Conservation (phyloP, 1,140 invertebrate genomes). For the Drepana arcuata region DNA sequence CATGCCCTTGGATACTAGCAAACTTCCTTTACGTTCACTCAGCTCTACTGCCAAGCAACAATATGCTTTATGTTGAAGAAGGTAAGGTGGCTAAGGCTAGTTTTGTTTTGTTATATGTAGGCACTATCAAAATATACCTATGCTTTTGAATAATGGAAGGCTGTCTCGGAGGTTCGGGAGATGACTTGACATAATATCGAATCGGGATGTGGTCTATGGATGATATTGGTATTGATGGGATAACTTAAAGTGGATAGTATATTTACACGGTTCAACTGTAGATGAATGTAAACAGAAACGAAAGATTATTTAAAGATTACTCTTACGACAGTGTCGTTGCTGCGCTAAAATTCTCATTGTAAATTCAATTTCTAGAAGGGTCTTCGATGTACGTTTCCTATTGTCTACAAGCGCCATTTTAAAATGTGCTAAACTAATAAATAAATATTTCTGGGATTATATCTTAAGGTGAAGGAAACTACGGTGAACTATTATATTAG, state of each 20-base stretch:
- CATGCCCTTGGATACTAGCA: constrained; percentile 12
- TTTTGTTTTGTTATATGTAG: constrained; percentile 3
- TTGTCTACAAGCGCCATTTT: no score
- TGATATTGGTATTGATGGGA: constrained; percentile 22
- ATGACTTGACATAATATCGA: constrained; percentile 61
- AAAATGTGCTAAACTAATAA: no score
- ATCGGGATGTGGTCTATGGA: constrained; percentile 27
- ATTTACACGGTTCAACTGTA: no score
- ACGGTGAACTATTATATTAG: no score
- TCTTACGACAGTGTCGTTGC: no score
- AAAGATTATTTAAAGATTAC: no score
- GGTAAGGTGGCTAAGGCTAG: background rate
- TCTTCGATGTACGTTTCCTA: no score
- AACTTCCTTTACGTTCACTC: constrained; percentile 3
- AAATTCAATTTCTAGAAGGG: no score
- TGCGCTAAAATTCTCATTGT: no score
- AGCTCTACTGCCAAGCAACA: constrained; percentile 4
- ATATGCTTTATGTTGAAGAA: constrained; percentile 5
- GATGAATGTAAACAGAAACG: no score
- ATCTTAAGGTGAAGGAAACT: no score
- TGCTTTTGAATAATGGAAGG: constrained; percentile 64
- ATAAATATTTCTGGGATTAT: no score
- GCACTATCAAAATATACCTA: constrained; percentile 26
- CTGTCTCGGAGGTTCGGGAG: constrained; percentile 42
- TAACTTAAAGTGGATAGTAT: constrained; percentile 17